phyloP scores from a whole-genome alignment of 2,888 invertebrate species.

The Tryphoninae sp. region DNA sequence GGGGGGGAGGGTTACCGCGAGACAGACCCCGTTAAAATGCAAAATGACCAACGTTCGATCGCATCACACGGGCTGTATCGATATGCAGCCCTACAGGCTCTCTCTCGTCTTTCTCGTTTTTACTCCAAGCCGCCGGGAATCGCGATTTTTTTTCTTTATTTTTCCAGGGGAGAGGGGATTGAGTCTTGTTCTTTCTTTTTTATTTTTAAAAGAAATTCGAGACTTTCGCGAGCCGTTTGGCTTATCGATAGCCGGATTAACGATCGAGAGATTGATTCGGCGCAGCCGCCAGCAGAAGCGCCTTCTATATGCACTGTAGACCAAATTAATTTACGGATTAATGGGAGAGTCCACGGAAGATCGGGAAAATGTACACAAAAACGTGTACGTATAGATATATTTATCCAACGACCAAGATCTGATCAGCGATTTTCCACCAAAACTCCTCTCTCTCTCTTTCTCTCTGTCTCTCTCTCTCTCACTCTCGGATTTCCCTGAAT shows the following conservation, averaged over 20 bases:
- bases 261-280: slow-evolving; percentile 59
- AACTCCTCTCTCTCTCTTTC: not conserved
- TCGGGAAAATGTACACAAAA: slow-evolving; percentile 34
- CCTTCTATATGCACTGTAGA: slow-evolving; percentile 20
- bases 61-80: not conserved
- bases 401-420: not conserved
- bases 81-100: slow-evolving; percentile 17
- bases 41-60: slow-evolving; percentile 37
- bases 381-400: not conserved
- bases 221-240: slow-evolving; percentile 14
- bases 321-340: slow-evolving; percentile 58
- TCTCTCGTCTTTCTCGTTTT: slow-evolving; percentile 31
- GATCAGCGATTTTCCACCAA: slow-evolving; percentile 11
- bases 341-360: slow-evolving; percentile 47
- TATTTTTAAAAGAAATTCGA: slow-evolving; percentile 48
- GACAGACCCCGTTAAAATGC: slow-evolving; percentile 39
- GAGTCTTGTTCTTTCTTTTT: not conserved
- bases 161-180: too few species aligned
- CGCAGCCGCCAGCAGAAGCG: not conserved
- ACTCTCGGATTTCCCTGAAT: not conserved
- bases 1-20: not conserved
- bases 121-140: slow-evolving; percentile 5
- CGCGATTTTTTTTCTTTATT: not conserved
- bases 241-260: slow-evolving; percentile 62
- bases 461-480: not conserved